Evolutionary conservation across 2,113 vertebrate genomes (phyloP), one percentile per base, ranked within the genome.

Genomic region (Monopterus albus): DNA sequence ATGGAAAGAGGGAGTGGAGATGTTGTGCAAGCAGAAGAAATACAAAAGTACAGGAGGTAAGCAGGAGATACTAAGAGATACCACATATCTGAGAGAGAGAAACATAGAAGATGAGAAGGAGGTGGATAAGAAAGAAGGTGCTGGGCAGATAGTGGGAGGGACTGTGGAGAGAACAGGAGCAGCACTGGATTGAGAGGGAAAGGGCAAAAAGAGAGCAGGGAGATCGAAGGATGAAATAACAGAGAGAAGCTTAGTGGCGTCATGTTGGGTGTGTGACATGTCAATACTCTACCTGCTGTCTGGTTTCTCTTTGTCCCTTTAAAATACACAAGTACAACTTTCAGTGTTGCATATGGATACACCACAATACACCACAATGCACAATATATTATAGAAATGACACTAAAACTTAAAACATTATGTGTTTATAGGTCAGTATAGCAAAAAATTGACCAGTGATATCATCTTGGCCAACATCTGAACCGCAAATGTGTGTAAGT

Each of bases 11-110:
- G 58, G 79, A 83, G 79, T 50, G 73, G 53, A 79, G 77, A 85
- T 82, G 84, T 75, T 78, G 72, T 72, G 71, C 68, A 77, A 76
- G 73, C 67, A 64, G 76, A 86, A 88, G 82, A 50, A 83, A 83
- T 62, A 75, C 74, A 86, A 79, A 84, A 82, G 79, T 85, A 76
- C 72, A 87, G 85, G 81, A 89, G 87, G 82, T 83, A 68, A 80
- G 79, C 20, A 63, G 71, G 63, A 85, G 83, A 87, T 85, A 53
- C 72, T 31, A 43, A 65, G 71, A 63, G 81, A 85, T 89, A 87
- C 68, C 59, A 72, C 78, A 75, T 43, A 60, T 82, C 59, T 63
- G 63, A 82, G 31, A 26, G 21, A 40, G 26, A 64, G 64, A 81
- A 71, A 78, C 29, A 39, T 29, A 47, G 74, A 68, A 40, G 66